Percentiles rank a stretch among this genome's conserved stretches.
phyloP scores from a whole-genome alignment of 1,140 invertebrate genomes.

The Eumaeus atala region DNA sequence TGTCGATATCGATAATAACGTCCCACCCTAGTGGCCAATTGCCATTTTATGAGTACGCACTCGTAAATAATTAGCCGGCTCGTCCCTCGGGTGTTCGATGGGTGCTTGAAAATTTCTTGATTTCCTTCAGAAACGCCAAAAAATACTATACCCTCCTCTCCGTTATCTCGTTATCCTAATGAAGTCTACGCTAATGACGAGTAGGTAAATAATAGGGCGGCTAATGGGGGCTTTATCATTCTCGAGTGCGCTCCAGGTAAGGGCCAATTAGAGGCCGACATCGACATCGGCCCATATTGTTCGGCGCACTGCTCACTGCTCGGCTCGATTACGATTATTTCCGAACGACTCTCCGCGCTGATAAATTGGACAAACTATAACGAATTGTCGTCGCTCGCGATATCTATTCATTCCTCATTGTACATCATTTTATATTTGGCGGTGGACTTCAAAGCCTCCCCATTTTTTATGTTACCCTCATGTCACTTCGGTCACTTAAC shows the following conservation, averaged over 20 bases:
- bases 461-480: too few relatives aligned
- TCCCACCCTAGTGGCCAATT: slow-evolving; percentile 3
- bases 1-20: slow-evolving; percentile 8
- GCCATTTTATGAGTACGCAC: slow-evolving; percentile 23
- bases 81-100: slow-evolving; percentile 33
- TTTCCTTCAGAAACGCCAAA: slow-evolving; percentile 59
- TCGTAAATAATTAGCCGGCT: slow-evolving; percentile 58
- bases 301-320: slow-evolving; percentile 61
- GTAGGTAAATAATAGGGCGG: slow-evolving; percentile 74
- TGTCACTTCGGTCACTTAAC: too few relatives aligned
- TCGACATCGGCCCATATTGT: slow-evolving; percentile 68
- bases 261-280: slow-evolving; percentile 72
- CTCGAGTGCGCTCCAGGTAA: slow-evolving; percentile 72
- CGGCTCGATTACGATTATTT: slow-evolving; percentile 72
- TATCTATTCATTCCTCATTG: slow-evolving; percentile 54
- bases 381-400: slow-evolving; percentile 61
- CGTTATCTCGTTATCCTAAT: slow-evolving; percentile 75
- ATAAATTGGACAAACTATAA: slow-evolving; percentile 73
- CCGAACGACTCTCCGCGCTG: slow-evolving; percentile 63
- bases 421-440: slow-evolving; percentile 35
- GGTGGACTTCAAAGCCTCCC: too few relatives aligned
- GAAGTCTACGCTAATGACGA: slow-evolving; percentile 74
- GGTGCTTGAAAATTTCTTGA: slow-evolving; percentile 45
- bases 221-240: slow-evolving; percentile 74
- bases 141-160: slow-evolving; percentile 52